A percentile compares a stretch with the other conserved stretches of the same genome.
These are phyloP conservation scores for Mythimna impura DNA, from an alignment of 2,888 invertebrate species.

Conservation along the genomic window DNA sequence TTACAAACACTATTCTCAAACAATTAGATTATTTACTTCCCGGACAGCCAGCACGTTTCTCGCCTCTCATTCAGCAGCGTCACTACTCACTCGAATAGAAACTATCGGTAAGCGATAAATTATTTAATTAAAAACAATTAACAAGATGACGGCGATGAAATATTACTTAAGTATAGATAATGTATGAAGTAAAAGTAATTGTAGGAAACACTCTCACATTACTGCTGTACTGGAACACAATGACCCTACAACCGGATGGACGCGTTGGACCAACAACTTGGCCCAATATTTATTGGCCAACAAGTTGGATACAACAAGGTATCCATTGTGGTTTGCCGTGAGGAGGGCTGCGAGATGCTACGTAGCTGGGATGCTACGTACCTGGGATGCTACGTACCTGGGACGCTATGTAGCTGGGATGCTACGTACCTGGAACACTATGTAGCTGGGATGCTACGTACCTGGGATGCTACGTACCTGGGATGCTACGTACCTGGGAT, in stretches of 20 bases:
- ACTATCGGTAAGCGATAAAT: constrained; percentile 30
- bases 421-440: too few relatives aligned
- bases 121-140: constrained; percentile 61
- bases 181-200: constrained; percentile 57
- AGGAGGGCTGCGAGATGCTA: too few relatives aligned
- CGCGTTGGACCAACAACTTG: constrained; percentile 6
- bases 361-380: too few relatives aligned
- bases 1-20: too few relatives aligned
- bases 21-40: background rate
- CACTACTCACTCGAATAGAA: constrained; percentile 36
- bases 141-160: constrained; percentile 41
- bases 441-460: too few relatives aligned
- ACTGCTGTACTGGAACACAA: constrained; percentile 37
- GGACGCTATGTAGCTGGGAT: too few relatives aligned
- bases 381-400: too few relatives aligned
- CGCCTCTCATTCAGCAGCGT: constrained; percentile 2
- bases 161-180: constrained; percentile 41
- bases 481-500: too few relatives aligned
- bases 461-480: too few relatives aligned
- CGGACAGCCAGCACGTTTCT: background rate
- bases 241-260: constrained; percentile 27
- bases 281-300: constrained; percentile 2
- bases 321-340: background rate
- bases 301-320: background rate
- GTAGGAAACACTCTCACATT: constrained; percentile 46